phyloP scores from a whole-genome alignment of 2,113 vertebrate genomes.

The Pandion haliaetus region DNA sequence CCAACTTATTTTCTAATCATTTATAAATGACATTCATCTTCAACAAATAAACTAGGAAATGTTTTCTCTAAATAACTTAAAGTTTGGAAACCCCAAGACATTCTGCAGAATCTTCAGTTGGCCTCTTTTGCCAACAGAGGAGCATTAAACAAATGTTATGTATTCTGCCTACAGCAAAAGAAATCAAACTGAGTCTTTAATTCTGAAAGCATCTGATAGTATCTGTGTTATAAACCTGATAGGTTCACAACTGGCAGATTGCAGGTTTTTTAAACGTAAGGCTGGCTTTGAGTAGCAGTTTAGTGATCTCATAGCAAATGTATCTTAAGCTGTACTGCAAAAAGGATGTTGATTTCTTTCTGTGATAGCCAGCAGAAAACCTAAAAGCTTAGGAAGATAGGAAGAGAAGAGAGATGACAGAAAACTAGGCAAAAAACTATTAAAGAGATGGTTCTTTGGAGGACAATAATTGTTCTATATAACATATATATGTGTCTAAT shows the following conservation, averaged over 20 bases:
- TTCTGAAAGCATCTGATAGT: slow-evolving; percentile 34
- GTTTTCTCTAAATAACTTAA: not conserved
- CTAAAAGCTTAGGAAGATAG: not conserved
- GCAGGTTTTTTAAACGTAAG: not conserved
- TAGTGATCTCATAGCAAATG: not conserved
- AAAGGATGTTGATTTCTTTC: not conserved
- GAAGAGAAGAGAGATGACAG: not conserved
- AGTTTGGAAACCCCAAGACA: not conserved
- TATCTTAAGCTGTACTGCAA: not conserved
- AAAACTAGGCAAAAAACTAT: not conserved
- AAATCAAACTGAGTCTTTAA: slow-evolving; percentile 28
- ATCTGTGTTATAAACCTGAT: not conserved
- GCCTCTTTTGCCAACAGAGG: slow-evolving; percentile 7
- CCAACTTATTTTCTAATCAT: not conserved
- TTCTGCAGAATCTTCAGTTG: slow-evolving; percentile 13
- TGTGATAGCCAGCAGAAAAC: not conserved
- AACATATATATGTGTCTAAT: not conserved
- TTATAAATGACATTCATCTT: not conserved
- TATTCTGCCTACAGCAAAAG: slow-evolving; percentile 47
- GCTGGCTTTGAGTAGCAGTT: not conserved
- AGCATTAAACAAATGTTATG: not conserved
- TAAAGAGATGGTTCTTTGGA: not conserved
- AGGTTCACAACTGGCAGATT: not conserved
- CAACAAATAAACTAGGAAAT: not conserved
- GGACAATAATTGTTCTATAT: not conserved